Conservation (phyloP, 2,113 vertebrate genomes). For the Lasiurus cinereus region DNA sequence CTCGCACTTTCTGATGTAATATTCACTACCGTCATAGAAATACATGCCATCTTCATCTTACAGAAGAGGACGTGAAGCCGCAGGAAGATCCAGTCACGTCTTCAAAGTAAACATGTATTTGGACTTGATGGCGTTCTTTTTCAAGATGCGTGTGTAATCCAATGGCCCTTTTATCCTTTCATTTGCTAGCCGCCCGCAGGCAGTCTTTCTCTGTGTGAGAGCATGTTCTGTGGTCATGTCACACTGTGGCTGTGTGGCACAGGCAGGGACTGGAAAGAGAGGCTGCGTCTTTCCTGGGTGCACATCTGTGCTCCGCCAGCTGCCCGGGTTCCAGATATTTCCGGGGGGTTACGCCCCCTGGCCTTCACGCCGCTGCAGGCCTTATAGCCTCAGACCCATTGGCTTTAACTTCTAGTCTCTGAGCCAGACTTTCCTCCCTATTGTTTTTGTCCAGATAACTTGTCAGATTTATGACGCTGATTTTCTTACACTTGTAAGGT, state of each 20-base stretch:
- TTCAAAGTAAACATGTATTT: neutral
- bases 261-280: neutral
- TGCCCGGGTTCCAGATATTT: neutral
- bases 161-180: neutral
- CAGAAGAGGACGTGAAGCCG: neutral
- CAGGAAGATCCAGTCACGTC: neutral
- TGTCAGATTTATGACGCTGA: neutral
- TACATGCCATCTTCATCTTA: neutral
- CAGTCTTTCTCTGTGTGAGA: neutral
- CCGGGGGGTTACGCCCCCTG: neutral
- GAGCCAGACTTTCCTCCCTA: neutral
- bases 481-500: constrained; percentile 21
- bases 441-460: neutral
- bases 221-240: neutral
- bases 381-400: neutral
- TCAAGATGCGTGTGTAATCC: neutral
- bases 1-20: neutral
- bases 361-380: neutral
- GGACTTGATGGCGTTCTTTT: neutral
- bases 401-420: neutral
- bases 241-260: too few relatives aligned
- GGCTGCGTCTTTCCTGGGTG: neutral
- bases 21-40: neutral
- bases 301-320: neutral
- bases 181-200: neutral